Conservation (phyloP, 2,888 invertebrate species). For the Volucella inanis region DNA sequence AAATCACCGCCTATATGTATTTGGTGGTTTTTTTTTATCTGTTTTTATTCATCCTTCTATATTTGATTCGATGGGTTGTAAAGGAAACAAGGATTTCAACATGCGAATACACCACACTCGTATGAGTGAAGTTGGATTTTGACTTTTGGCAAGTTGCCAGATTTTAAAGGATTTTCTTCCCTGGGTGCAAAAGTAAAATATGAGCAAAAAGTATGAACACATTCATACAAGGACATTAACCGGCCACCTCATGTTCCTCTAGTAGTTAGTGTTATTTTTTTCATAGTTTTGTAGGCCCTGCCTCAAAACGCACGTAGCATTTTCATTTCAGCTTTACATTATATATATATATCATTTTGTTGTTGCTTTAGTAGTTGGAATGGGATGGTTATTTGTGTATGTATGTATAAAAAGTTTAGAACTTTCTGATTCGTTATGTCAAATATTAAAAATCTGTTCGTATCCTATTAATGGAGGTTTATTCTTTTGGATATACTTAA, state of each 20-base stretch:
- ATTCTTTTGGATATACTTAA: slow-evolving; percentile 43
- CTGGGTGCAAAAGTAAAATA: slow-evolving; percentile 55
- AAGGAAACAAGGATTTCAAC: slow-evolving; percentile 30
- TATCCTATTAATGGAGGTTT: slow-evolving; percentile 62
- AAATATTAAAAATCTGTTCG: slow-evolving; percentile 64
- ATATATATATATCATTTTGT: background rate
- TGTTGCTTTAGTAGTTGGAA: slow-evolving; percentile 2
- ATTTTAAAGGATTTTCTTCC: slow-evolving; percentile 70
- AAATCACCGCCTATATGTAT: slow-evolving; percentile 40
- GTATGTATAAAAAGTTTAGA: slow-evolving; percentile 68
- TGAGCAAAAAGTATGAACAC: slow-evolving; percentile 56
- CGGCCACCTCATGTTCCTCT: slow-evolving; percentile 54
- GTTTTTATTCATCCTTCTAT: slow-evolving; percentile 15
- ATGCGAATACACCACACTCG: background rate
- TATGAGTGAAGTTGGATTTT: slow-evolving; percentile 37
- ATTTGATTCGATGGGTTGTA: slow-evolving; percentile 1
- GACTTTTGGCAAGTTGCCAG: slow-evolving; percentile 69
- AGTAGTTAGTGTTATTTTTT: slow-evolving; percentile 4
- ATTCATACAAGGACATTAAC: slow-evolving; percentile 73
- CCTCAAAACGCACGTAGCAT: slow-evolving; percentile 73
- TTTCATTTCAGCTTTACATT: slow-evolving; percentile 65
- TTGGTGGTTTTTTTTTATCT: slow-evolving; percentile 28
- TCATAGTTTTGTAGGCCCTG: slow-evolving; percentile 38
- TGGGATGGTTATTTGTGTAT: slow-evolving; percentile 9
- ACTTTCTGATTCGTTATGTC: slow-evolving; percentile 66